phyloP scores from a whole-genome alignment of 1,140 invertebrate species.

The Episyrphus balteatus region DNA sequence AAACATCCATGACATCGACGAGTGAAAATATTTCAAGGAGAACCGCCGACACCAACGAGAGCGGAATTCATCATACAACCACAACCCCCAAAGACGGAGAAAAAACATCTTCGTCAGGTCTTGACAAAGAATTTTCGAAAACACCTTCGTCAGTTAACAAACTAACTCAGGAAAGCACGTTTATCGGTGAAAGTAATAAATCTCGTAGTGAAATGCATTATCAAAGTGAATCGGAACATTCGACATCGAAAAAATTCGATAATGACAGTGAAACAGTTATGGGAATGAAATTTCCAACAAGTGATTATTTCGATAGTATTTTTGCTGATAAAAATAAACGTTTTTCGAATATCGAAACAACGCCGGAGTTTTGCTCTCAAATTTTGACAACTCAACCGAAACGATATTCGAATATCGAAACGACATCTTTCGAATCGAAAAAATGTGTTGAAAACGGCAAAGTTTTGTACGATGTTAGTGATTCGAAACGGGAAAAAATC shows the following conservation, averaged over 20 bases:
- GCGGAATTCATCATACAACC: constrained; percentile 31
- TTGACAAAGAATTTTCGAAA: too few relatives aligned
- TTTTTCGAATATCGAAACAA: constrained; percentile 28
- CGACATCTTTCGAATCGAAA: constrained; percentile 22
- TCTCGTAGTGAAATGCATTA: too few relatives aligned
- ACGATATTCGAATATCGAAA: constrained; percentile 34
- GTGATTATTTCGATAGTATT: constrained; percentile 12
- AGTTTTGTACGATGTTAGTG: constrained; percentile 23
- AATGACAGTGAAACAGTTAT: too few relatives aligned
- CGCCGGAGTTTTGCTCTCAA: constrained; percentile 2
- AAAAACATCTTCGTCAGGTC: too few relatives aligned
- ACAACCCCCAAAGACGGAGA: constrained; percentile 17
- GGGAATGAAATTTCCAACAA: background rate
- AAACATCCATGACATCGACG: constrained; percentile 17
- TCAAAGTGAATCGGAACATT: too few relatives aligned
- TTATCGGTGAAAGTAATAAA: too few relatives aligned
- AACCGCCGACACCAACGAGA: constrained; percentile 13
- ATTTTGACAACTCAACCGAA: constrained; percentile 12
- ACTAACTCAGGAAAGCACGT: too few relatives aligned
- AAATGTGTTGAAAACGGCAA: constrained; percentile 31
- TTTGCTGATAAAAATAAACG: constrained; percentile 28
- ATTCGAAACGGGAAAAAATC: constrained; percentile 18
- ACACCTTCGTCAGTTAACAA: too few relatives aligned
- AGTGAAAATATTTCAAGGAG: constrained; percentile 31
- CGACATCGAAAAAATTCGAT: too few relatives aligned